phyloP scores from a whole-genome alignment of 2,113 vertebrate species.

The Apodemus sylvaticus region DNA sequence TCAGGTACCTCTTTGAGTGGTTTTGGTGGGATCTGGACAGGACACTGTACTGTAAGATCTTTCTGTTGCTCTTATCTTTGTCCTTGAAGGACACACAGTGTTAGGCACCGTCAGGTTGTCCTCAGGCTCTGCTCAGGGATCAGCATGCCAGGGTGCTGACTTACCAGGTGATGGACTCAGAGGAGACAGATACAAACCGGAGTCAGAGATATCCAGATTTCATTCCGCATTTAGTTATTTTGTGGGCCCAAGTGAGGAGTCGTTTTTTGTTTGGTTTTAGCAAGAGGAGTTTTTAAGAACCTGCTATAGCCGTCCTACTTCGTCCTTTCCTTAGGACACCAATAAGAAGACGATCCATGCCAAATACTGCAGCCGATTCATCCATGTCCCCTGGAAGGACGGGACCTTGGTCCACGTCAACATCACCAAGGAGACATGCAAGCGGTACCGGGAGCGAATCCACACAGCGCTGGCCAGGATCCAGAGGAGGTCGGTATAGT shows the following conservation, averaged over 20 bases:
- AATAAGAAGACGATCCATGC: conserved; percentile 86
- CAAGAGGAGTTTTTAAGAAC: conserved; percentile 7
- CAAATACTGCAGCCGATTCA: conserved; percentile 89
- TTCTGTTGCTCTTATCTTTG: neutral
- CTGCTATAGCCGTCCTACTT: neutral
- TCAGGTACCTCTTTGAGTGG: neutral
- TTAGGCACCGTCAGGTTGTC: neutral
- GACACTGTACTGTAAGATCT: neutral
- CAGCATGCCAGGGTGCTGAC: neutral
- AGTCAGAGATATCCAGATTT: neutral
- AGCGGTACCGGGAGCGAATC: conserved; percentile 83
- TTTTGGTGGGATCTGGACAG: neutral
- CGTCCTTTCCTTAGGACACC: conserved; percentile 81
- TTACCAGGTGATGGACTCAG: neutral
- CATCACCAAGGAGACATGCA: conserved; percentile 85
- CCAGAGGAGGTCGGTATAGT: conserved; percentile 84
- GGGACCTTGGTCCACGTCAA: conserved; percentile 87
- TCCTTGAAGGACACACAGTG: neutral
- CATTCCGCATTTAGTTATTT: neutral
- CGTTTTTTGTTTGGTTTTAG: neutral
- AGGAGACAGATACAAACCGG: neutral
- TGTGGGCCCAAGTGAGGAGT: neutral
- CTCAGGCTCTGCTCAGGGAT: neutral
- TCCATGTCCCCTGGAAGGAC: conserved; percentile 87
- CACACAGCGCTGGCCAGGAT: conserved; percentile 81